phyloP scores from a whole-genome alignment of 2,888 invertebrate species.

The Drosophila infuscata region DNA sequence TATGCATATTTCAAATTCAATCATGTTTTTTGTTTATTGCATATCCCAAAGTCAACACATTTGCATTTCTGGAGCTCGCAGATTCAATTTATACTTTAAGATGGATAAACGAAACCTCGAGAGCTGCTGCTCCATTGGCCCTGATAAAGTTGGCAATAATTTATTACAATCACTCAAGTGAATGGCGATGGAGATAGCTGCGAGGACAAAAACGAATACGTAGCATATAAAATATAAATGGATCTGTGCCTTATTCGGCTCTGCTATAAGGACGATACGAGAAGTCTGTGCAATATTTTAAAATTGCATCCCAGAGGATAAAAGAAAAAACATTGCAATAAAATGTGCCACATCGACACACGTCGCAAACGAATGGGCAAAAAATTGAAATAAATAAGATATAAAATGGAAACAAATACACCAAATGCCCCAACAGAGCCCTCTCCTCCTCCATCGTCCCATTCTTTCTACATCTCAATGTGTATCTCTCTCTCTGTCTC shows the following conservation, averaged over 20 bases:
- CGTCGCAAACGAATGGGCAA: slow-evolving; percentile 68
- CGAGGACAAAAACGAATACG: slow-evolving; percentile 37
- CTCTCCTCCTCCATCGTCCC: neutral
- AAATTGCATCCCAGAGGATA: slow-evolving; percentile 74
- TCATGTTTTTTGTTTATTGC: neutral
- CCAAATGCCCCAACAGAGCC: slow-evolving; percentile 33
- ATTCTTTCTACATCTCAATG: neutral
- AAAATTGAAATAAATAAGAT: slow-evolving; percentile 79
- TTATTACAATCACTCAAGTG: slow-evolving; percentile 77
- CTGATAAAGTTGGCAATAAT: slow-evolving; percentile 67
- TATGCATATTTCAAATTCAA: neutral
- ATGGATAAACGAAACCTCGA: slow-evolving; percentile 8
- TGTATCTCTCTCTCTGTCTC: neutral
- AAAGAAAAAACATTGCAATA: slow-evolving; percentile 60
- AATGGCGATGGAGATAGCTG: slow-evolving; percentile 39
- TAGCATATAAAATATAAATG: slow-evolving; percentile 56
- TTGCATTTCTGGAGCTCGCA: slow-evolving; percentile 13
- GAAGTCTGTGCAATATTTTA: slow-evolving; percentile 68
- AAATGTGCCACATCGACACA: slow-evolving; percentile 67
- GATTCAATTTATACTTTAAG: slow-evolving; percentile 46
- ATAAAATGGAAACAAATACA: slow-evolving; percentile 67
- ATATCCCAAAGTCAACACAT: neutral
- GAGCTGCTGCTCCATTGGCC: slow-evolving; percentile 38
- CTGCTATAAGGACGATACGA: slow-evolving; percentile 25
- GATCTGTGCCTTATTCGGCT: slow-evolving; percentile 35